Evolutionary conservation across 2,888 invertebrate genomes (phyloP).

Genomic region (Anticlea derivata): DNA sequence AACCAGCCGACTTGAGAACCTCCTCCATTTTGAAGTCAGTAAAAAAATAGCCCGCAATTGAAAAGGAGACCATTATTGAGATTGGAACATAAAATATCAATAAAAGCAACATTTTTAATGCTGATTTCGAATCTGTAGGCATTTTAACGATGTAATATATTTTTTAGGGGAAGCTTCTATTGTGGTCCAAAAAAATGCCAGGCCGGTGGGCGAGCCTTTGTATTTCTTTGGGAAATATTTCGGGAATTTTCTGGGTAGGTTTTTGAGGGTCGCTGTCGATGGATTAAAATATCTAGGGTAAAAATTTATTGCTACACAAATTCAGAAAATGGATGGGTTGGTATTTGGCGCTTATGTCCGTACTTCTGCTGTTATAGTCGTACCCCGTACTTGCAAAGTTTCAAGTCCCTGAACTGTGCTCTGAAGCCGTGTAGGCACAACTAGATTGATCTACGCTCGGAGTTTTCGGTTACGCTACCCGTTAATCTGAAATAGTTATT

Average conservation of each 20-base stretch:
- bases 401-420: not conserved
- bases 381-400: not conserved
- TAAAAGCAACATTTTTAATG: constrained; percentile 31
- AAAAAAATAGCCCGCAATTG: constrained; percentile 14
- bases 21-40: too few relatives aligned
- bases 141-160: constrained; percentile 44
- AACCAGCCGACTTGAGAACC: too few relatives aligned
- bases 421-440: not conserved
- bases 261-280: constrained; percentile 40
- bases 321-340: constrained; percentile 26
- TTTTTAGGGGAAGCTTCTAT: constrained; percentile 42
- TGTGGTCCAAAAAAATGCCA: constrained; percentile 46
- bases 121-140: constrained; percentile 29
- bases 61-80: constrained; percentile 23
- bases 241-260: constrained; percentile 40
- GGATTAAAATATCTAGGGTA: constrained; percentile 40
- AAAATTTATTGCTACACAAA: constrained; percentile 46
- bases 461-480: not conserved
- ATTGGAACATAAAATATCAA: constrained; percentile 30
- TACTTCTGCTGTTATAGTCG: not conserved
- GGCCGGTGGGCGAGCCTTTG: constrained; percentile 41
- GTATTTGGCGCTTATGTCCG: too few relatives aligned
- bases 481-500: too few relatives aligned
- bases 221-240: constrained; percentile 46
- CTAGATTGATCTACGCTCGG: not conserved